Percentiles rank a stretch among this genome's conserved stretches.
Evolutionary conservation across 2,113 vertebrate species (phyloP).

Genomic region (Miniopterus natalensis): DNA sequence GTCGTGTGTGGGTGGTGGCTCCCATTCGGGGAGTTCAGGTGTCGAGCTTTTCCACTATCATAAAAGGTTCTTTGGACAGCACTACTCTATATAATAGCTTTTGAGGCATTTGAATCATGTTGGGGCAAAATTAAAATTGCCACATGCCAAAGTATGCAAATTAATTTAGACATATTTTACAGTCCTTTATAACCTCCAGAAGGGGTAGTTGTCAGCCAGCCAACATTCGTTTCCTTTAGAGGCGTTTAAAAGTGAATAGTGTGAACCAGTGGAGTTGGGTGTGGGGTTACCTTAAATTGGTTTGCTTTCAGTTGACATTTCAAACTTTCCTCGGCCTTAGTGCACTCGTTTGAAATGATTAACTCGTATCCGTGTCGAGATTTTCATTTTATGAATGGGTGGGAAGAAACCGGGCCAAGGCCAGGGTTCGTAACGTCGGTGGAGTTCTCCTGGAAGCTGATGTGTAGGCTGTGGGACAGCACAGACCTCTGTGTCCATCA

Average conservation of each 20-base stretch:
- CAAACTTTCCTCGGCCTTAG: neutral
- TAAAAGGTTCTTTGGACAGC: neutral
- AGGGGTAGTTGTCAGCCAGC: neutral
- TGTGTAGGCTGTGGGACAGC: constrained; percentile 3
- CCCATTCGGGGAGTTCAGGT: neutral
- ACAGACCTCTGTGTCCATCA: constrained; percentile 3
- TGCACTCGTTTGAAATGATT: neutral
- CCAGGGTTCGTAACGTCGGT: constrained; percentile 43
- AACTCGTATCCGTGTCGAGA: neutral
- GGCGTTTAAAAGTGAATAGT: neutral
- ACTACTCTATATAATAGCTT: neutral
- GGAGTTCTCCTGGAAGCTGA: constrained; percentile 23
- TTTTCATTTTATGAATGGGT: constrained; percentile 11
- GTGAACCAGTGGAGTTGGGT: neutral
- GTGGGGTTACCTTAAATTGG: neutral
- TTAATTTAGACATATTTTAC: neutral
- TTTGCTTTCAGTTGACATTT: constrained; percentile 3
- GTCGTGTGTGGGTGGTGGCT: neutral
- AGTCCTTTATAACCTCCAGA: neutral
- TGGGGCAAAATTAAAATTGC: neutral
- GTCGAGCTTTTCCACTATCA: neutral
- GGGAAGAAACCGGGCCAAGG: constrained; percentile 52
- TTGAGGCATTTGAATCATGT: neutral
- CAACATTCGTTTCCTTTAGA: neutral
- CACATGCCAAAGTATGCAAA: neutral